A percentile compares a stretch with the other conserved stretches of the same genome.
phyloP scores from a whole-genome alignment of 2,888 invertebrate genomes.

The Noctua pronuba region DNA sequence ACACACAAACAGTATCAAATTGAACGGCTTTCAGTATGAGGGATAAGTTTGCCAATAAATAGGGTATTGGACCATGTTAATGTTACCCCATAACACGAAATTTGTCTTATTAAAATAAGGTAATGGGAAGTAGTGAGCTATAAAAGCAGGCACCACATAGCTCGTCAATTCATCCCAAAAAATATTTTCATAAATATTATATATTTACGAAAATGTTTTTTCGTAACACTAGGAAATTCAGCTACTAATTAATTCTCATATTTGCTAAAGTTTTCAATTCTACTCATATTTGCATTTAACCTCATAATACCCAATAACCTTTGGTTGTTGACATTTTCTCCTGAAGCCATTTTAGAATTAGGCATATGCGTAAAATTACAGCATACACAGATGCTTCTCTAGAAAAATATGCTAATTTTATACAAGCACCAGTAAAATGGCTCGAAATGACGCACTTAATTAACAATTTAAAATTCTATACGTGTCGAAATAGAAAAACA shows the following conservation, averaged over 20 bases:
- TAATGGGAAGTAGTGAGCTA: background rate
- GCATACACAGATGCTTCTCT: too few relatives aligned
- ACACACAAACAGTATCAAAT: too few relatives aligned
- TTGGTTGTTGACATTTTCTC: slow-evolving; percentile 18
- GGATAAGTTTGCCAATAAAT: background rate
- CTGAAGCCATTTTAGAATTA: background rate
- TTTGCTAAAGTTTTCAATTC: background rate
- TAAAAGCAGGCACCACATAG: background rate
- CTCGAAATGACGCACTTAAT: slow-evolving; percentile 15
- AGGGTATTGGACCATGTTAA: background rate
- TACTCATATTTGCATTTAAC: slow-evolving; percentile 19
- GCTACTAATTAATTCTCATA: background rate
- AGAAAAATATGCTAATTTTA: background rate
- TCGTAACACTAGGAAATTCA: background rate
- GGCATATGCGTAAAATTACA: background rate
- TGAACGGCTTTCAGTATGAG: background rate
- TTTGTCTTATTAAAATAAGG: background rate
- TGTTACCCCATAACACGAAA: background rate
- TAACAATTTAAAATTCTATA: slow-evolving; percentile 12
- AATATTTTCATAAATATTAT: too few relatives aligned
- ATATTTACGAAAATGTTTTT: background rate
- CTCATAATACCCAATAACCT: slow-evolving; percentile 15
- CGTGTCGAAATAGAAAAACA: background rate
- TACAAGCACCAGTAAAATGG: background rate
- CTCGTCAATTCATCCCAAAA: background rate